These are phyloP conservation scores for Saguinus imperator DNA, from an alignment of 2,113 vertebrate genomes.

Conservation along the genomic window DNA sequence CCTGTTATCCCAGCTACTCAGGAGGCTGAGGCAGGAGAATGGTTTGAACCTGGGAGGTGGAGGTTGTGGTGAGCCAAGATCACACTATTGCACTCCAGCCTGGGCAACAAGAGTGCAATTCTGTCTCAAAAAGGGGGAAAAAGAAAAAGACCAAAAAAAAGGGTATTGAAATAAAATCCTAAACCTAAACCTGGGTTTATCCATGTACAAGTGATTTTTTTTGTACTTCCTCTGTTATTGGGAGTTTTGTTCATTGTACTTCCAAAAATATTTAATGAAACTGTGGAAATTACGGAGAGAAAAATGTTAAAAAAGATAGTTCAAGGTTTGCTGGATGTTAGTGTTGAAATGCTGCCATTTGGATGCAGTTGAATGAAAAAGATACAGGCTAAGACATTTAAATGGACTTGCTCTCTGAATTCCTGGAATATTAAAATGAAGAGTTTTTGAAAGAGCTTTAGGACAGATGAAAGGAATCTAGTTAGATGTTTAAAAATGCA, in stretches of 20 bases:
- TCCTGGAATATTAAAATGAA: not conserved
- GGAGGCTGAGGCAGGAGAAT: too few relatives aligned
- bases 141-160: not conserved
- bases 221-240: conserved; percentile 26
- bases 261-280: conserved; percentile 47
- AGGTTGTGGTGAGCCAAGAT: too few relatives aligned
- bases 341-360: conserved; percentile 13
- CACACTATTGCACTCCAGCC: too few relatives aligned
- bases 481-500: not conserved
- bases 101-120: too few relatives aligned
- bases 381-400: not conserved
- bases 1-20: too few relatives aligned
- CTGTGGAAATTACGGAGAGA: not conserved
- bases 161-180: not conserved
- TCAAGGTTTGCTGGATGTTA: not conserved
- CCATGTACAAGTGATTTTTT: not conserved
- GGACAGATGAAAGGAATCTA: not conserved
- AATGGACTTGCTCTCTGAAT: conserved; percentile 9
- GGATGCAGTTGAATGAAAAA: conserved; percentile 4
- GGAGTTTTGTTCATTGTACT: conserved; percentile 18
- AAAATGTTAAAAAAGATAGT: not conserved
- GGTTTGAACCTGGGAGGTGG: too few relatives aligned
- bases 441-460: not conserved
- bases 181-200: conserved; percentile 25
- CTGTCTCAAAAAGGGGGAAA: too few relatives aligned